Evolutionary conservation across 2,888 invertebrate species (phyloP).

Genomic region (Zygogramma bicolorata): DNA sequence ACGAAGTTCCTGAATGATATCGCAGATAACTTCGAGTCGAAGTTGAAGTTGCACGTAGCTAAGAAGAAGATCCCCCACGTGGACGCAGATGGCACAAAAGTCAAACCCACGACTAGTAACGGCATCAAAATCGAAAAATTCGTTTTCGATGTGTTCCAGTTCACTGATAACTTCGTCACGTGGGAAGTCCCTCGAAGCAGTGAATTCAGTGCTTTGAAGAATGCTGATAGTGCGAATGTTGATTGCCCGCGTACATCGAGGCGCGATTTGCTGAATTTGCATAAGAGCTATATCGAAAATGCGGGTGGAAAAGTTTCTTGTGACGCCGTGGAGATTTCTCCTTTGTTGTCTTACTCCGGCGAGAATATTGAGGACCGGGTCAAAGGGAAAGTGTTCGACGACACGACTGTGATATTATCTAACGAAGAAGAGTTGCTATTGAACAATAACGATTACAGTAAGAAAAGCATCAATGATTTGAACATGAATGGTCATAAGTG

Average conservation of each 20-base stretch:
- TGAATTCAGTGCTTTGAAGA: slow-evolving; percentile 98
- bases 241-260: slow-evolving; percentile 93
- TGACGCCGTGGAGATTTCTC: slow-evolving; percentile 88
- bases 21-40: slow-evolving; percentile 76
- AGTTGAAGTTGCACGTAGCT: slow-evolving; percentile 92
- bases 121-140: slow-evolving; percentile 99
- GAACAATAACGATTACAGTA: slow-evolving; percentile 35
- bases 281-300: slow-evolving; percentile 81
- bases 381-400: slow-evolving; percentile 51
- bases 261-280: slow-evolving; percentile 80
- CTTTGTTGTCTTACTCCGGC: slow-evolving; percentile 89
- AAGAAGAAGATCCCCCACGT: slow-evolving; percentile 96
- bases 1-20: slow-evolving; percentile 85
- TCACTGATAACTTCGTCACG: slow-evolving; percentile 90
- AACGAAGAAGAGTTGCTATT: slow-evolving; percentile 48
- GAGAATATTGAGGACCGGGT: slow-evolving; percentile 77
- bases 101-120: slow-evolving; percentile 86
- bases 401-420: slow-evolving; percentile 48
- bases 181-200: slow-evolving; percentile 92
- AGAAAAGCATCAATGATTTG: slow-evolving; percentile 13
- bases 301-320: slow-evolving; percentile 84
- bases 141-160: slow-evolving; percentile 98
- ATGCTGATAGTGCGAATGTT: slow-evolving; percentile 87
- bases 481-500: not conserved
- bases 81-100: slow-evolving; percentile 76